Percentiles rank a stretch among this genome's conserved stretches.
phyloP scores from a whole-genome alignment of 1,140 invertebrate genomes.

The Sweltsa coloradensis region DNA sequence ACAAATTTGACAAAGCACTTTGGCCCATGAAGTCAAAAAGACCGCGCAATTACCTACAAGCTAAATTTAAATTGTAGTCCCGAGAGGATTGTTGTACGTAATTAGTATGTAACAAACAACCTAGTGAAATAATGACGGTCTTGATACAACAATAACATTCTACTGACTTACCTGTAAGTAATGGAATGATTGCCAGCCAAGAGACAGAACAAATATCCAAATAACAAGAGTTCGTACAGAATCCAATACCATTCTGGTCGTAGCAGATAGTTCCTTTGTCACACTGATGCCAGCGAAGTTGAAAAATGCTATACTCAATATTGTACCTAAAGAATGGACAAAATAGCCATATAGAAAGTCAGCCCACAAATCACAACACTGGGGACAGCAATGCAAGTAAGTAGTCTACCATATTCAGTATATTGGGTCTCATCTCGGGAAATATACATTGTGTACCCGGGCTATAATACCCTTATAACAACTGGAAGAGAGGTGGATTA shows the following conservation, averaged over 20 bases:
- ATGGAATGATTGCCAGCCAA: slow-evolving; percentile 71
- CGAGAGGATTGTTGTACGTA: neutral
- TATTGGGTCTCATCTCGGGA: no score
- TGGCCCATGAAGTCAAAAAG: neutral
- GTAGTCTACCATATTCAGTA: no score
- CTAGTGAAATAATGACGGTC: neutral
- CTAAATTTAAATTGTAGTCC: neutral
- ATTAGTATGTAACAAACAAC: neutral
- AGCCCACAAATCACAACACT: no score
- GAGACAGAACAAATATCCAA: slow-evolving; percentile 64
- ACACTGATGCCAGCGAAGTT: slow-evolving; percentile 93
- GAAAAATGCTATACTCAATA: slow-evolving; percentile 89
- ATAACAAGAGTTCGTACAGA: slow-evolving; percentile 81
- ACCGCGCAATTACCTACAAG: neutral
- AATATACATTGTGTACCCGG: no score
- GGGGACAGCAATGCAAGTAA: no score
- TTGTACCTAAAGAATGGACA: slow-evolving; percentile 48
- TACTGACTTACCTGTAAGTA: slow-evolving; percentile 49
- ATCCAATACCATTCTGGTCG: slow-evolving; percentile 86
- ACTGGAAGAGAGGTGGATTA: no score
- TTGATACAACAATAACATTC: slow-evolving; percentile 9
- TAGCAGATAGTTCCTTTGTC: slow-evolving; percentile 88
- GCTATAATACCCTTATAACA: no score
- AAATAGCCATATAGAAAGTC: neutral
- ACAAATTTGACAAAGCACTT: neutral